Percentiles rank a stretch among this genome's conserved stretches.
Conservation (phyloP, 2,888 invertebrate genomes). For the Drosophila limbata region DNA sequence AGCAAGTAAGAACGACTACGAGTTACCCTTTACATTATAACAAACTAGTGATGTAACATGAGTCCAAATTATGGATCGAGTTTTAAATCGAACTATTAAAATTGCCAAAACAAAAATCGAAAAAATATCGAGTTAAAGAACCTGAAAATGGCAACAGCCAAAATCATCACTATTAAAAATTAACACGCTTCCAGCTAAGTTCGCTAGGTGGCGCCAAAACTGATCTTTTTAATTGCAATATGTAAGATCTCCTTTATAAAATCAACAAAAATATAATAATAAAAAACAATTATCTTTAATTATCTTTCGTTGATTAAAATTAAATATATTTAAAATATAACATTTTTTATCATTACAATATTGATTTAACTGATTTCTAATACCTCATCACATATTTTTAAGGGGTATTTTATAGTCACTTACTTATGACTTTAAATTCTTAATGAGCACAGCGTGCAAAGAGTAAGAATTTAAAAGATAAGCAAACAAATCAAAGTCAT, state of each 20-base stretch:
- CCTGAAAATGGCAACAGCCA: too few relatives aligned
- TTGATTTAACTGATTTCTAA: background rate
- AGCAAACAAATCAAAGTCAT: conserved; percentile 69
- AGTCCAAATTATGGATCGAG: too few relatives aligned
- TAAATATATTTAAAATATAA: too few relatives aligned
- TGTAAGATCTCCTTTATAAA: background rate
- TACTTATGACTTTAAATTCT: background rate
- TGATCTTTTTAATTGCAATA: background rate
- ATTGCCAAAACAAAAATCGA: too few relatives aligned
- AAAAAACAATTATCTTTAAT: background rate
- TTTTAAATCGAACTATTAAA: too few relatives aligned
- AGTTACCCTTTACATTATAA: background rate
- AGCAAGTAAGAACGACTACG: background rate
- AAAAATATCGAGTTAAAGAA: too few relatives aligned
- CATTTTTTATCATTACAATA: background rate
- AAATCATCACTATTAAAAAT: too few relatives aligned
- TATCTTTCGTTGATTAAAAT: background rate
- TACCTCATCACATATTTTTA: background rate
- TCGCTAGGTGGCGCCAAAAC: background rate
- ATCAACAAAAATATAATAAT: too few relatives aligned
- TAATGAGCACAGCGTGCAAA: background rate
- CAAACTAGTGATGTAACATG: too few relatives aligned
- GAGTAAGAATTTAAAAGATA: conserved; percentile 63
- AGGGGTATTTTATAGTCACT: background rate
- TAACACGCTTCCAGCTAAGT: background rate